phyloP scores from a whole-genome alignment of 2,888 invertebrate genomes.

The Drosophila ezoana region DNA sequence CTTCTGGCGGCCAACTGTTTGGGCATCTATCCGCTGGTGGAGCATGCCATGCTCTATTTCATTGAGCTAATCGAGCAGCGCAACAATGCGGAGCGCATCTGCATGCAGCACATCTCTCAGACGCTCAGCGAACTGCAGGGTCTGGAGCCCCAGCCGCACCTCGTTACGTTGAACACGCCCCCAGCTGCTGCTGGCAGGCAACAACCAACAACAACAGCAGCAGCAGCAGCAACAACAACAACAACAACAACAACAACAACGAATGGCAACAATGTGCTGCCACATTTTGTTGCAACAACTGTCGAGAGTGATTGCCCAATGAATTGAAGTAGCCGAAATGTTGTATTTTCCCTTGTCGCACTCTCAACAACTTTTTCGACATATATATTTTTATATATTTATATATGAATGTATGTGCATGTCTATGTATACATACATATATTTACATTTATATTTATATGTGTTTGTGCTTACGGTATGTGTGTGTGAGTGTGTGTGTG shows the following conservation, averaged over 20 bases:
- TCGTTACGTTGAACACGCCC: not conserved
- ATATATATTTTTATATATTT: not conserved
- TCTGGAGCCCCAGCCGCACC: not conserved
- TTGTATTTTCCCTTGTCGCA: not conserved
- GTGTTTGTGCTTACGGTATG: not conserved
- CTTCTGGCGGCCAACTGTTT: constrained; percentile 48
- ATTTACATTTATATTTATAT: not conserved
- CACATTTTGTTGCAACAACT: constrained; percentile 1
- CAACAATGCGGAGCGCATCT: constrained; percentile 1
- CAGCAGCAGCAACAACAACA: no score
- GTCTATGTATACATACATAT: not conserved
- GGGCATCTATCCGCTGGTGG: constrained; percentile 39
- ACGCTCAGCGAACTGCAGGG: not conserved
- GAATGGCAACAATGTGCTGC: not conserved
- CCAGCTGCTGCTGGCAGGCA: not conserved
- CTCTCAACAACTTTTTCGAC: not conserved
- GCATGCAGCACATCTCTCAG: not conserved
- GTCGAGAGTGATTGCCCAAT: not conserved
- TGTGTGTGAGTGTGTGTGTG: not conserved
- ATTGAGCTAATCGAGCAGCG: constrained; percentile 24
- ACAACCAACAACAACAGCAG: no score
- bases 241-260: no score
- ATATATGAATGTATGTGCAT: not conserved
- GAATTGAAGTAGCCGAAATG: not conserved
- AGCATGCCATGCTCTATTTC: constrained; percentile 30